These are phyloP conservation scores for Alviniconcha strummeri DNA, from an alignment of 2,888 invertebrate genomes.

Conservation along the genomic window DNA sequence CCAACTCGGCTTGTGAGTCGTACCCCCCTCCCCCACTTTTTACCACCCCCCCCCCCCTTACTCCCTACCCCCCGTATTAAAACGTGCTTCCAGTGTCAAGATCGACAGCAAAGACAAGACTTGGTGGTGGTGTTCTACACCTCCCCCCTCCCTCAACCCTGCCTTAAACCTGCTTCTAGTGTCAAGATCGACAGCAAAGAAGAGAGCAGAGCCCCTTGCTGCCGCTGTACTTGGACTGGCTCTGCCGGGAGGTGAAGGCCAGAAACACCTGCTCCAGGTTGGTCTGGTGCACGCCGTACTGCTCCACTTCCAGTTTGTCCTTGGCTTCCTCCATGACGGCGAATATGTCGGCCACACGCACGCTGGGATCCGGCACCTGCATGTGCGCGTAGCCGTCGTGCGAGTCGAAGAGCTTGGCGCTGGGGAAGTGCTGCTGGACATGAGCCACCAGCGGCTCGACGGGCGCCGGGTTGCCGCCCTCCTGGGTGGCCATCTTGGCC, in stretches of 20 bases:
- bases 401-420: slow-evolving; percentile 38
- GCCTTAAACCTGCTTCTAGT: too few relatives aligned
- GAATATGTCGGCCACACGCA: slow-evolving; percentile 70
- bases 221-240: slow-evolving; percentile 43
- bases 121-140: too few relatives aligned
- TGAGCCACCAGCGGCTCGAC: slow-evolving; percentile 31
- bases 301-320: slow-evolving; percentile 61
- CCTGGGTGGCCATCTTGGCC: slow-evolving; percentile 70
- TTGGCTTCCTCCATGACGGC: slow-evolving; percentile 69
- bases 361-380: slow-evolving; percentile 53
- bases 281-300: slow-evolving; percentile 72
- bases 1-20: too few relatives aligned
- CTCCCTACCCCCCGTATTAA: too few relatives aligned
- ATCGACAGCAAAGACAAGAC: too few relatives aligned
- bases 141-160: too few relatives aligned
- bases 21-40: too few relatives aligned
- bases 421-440: slow-evolving; percentile 30
- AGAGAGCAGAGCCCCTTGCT: slow-evolving; percentile 36
- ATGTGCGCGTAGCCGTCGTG: slow-evolving; percentile 43
- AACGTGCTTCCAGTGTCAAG: too few relatives aligned
- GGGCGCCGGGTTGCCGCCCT: slow-evolving; percentile 31
- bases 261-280: slow-evolving; percentile 74
- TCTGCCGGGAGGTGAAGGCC: slow-evolving; percentile 73
- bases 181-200: neutral
- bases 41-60: too few relatives aligned